These are phyloP conservation scores for Rhagonycha fulva DNA, from an alignment of 2,888 invertebrate species.

Conservation along the genomic window DNA sequence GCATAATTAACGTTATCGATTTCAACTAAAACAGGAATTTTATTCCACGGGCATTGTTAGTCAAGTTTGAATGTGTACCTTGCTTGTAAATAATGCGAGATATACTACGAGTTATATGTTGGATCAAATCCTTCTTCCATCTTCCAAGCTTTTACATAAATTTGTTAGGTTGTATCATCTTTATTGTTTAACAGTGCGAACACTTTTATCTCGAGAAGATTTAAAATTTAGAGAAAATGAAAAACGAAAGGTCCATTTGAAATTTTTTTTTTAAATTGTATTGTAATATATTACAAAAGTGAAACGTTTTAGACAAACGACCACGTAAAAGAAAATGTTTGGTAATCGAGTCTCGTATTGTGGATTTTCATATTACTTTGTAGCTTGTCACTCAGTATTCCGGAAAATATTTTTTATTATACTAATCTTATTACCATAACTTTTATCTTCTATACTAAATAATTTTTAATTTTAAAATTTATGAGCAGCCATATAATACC, in stretches of 20 bases:
- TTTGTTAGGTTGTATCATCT: not conserved
- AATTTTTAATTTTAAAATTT: not conserved
- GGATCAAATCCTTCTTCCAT: not conserved
- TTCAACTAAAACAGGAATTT: not conserved
- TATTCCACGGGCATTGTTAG: not conserved
- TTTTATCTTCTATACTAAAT: not conserved
- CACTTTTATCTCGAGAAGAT: not conserved
- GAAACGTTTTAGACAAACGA: not conserved
- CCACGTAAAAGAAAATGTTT: not conserved
- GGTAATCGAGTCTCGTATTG: not conserved
- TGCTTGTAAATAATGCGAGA: not conserved
- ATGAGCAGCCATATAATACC: not conserved
- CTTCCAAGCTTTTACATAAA: not conserved
- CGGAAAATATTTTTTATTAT: not conserved
- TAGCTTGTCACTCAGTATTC: slow-evolving; percentile 1
- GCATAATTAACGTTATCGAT: not conserved
- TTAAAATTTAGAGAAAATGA: not conserved
- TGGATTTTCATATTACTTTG: slow-evolving; percentile 3
- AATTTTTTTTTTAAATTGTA: not conserved
- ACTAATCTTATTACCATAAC: not conserved
- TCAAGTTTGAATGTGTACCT: not conserved
- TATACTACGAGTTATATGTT: not conserved
- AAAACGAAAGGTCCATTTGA: not conserved
- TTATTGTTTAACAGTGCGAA: not conserved
- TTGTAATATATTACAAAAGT: not conserved